Base-by-base conservation (phyloP, 1,140 invertebrate species). In the Drosophila serrata region DNA sequence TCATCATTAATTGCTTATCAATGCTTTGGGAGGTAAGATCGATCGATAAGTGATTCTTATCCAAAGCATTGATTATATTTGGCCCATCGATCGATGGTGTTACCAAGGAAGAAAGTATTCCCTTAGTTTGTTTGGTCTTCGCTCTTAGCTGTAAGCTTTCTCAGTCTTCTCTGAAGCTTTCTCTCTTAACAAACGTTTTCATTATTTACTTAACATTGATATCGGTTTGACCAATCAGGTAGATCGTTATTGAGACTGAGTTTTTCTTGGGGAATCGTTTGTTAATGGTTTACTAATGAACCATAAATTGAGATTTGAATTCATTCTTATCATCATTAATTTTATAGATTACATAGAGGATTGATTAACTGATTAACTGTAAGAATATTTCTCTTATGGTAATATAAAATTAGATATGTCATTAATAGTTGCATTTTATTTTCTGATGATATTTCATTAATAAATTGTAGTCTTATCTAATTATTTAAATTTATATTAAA, bases 1-100 rank as follows among this genome's bases (percentile, higher is more conserved):
- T 68, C 22, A 33, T 43, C 46, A 51, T 40, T 48, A 39, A 75
- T 53, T 75, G 43, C 33, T 17, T 53, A 75, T 45, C 39, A 35
- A 12, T 8, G n/a, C 31, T 39, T 19, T 11, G n/a, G n/a, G 17
- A 9, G n/a, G 31, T 4, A 11, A 17, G 19, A 24, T 51, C 31
- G 12, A 51, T 12, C 43, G 13, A 60, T 51, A 56, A 9, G 49
- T 35, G 7, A 13, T 33, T 51, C 49, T 33, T 31, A 51, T 51
- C 31, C 49, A 33, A 51, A 19, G 19, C 9, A 53, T 60, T 57
- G 31, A 11, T 27, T 24, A 9, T 5, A 15, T 59, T 22, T 33
- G 15, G 15, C 24, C n/a, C 17, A 51, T 35, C 6, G 33, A 43
- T 63, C n/a, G 19, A 29, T 63, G 9, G n/a, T 69, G 46, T 69